Evolutionary conservation across 2,888 invertebrate species (phyloP), one percentile per base, ranked within the genome.

Genomic region (Peribatodes rhomboidaria): DNA sequence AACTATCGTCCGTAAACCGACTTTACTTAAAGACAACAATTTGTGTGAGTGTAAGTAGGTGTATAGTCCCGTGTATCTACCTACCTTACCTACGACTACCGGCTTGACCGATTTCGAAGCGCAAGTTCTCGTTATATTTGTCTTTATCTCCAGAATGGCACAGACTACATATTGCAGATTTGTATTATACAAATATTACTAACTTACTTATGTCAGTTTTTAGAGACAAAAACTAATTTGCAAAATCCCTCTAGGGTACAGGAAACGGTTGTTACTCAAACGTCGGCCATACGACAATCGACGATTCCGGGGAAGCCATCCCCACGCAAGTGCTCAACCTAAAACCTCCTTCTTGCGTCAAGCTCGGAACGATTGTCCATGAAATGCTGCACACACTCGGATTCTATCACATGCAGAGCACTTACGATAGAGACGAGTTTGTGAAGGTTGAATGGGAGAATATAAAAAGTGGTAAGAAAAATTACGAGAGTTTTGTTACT

Each of bases 371-470:
- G 10, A 94, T 96, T 3, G 94, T 96, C 8, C 97, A 98, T 80
- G 97, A 98, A 84, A 92, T 97, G 81, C 92, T 97, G 76, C 97
- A 97, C 78, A 95, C 96, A 0, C 84, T 97, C 1, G 97, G 97
- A 0, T 97, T 97, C 84, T 96, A 96, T 82, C 97, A 98, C 79
- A 97, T 97, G 88, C 97, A 97, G 81, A 96, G 96, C 78, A 94
- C 97, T 20, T 94, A 95, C 14, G 95, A 97, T 84, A 94, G 98
- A 69, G 97, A 97, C 79, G 94, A 96, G 0, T 97, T 94, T 81
- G 96, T 98, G 0, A 94, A 94, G 70, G 96, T 97, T 71, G 85
- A 95, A 54, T 96, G 96, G 95, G 95, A 96, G 46, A 97, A 97
- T 79, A 96, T 97, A 50, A 84, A 87, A 72, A 76, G 87, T 71